Evolutionary conservation across 2,888 invertebrate species (phyloP).

Genomic region (Hydrotaea diabolus): DNA sequence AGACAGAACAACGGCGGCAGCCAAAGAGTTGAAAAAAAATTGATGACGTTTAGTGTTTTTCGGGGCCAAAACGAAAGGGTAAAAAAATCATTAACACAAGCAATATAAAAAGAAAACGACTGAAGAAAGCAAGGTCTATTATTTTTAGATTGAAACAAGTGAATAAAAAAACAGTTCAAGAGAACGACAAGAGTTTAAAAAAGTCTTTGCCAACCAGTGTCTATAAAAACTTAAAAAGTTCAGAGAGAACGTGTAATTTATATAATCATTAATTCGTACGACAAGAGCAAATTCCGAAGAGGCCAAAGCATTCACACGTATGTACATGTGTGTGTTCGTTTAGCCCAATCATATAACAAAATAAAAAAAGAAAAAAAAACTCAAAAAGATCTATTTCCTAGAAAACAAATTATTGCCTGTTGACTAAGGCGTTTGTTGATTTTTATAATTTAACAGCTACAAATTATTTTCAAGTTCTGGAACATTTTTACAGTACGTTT

Average conservation of each 20-base stretch:
- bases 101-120: background rate
- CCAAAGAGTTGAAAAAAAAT: background rate
- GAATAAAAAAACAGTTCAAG: slow-evolving; percentile 18
- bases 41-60: slow-evolving; percentile 37
- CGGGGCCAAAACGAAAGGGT: slow-evolving; percentile 35
- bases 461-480: background rate
- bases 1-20: too few relatives aligned
- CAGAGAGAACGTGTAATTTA: background rate
- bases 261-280: background rate
- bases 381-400: too few relatives aligned
- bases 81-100: slow-evolving; percentile 28
- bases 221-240: background rate
- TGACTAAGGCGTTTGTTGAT: too few relatives aligned
- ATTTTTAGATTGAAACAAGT: slow-evolving; percentile 38
- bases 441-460: too few relatives aligned
- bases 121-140: slow-evolving; percentile 31
- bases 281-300: too few relatives aligned
- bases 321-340: too few relatives aligned
- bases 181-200: background rate
- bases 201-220: background rate
- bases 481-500: too few relatives aligned
- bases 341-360: too few relatives aligned
- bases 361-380: too few relatives aligned
- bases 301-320: too few relatives aligned
- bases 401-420: too few relatives aligned